These are phyloP conservation scores for Scrobipalpa atriplicella DNA, from an alignment of 2,888 invertebrate genomes.

Conservation along the genomic window DNA sequence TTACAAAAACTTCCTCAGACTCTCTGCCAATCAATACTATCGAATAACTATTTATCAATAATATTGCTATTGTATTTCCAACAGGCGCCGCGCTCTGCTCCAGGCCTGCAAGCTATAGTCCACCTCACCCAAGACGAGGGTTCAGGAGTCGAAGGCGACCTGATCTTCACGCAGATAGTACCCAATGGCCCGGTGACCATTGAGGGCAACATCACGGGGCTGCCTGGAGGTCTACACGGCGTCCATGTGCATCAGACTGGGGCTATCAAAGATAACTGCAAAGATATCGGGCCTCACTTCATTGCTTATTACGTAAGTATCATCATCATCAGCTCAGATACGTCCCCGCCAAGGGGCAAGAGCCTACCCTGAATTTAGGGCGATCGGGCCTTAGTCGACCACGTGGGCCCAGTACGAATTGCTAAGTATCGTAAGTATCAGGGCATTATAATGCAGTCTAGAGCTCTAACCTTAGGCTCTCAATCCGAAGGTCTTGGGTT, in stretches of 20 bases:
- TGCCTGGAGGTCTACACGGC: constrained; percentile 87
- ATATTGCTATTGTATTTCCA: not conserved
- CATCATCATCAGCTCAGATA: too few relatives aligned
- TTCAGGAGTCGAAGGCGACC: constrained; percentile 82
- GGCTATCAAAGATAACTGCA: constrained; percentile 86
- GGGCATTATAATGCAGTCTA: too few relatives aligned
- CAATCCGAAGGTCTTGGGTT: too few relatives aligned
- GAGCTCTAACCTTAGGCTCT: too few relatives aligned
- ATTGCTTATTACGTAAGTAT: constrained; percentile 87
- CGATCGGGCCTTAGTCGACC: too few relatives aligned
- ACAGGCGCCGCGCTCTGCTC: constrained; percentile 54
- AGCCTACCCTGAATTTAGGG: too few relatives aligned
- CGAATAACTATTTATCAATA: not conserved
- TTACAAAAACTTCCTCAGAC: too few relatives aligned
- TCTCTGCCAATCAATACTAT: too few relatives aligned
- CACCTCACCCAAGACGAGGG: constrained; percentile 80
- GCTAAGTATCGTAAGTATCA: too few relatives aligned
- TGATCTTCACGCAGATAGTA: constrained; percentile 86
- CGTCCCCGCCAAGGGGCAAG: too few relatives aligned
- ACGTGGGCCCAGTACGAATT: too few relatives aligned
- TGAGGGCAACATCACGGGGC: constrained; percentile 86
- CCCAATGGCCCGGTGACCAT: constrained; percentile 86
- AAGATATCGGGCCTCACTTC: constrained; percentile 89
- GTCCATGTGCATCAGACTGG: constrained; percentile 89
- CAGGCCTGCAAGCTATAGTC: constrained; percentile 78